These are phyloP conservation scores for Teleopsis dalmanni DNA, from an alignment of 1,140 invertebrate species.

Conservation along the genomic window DNA sequence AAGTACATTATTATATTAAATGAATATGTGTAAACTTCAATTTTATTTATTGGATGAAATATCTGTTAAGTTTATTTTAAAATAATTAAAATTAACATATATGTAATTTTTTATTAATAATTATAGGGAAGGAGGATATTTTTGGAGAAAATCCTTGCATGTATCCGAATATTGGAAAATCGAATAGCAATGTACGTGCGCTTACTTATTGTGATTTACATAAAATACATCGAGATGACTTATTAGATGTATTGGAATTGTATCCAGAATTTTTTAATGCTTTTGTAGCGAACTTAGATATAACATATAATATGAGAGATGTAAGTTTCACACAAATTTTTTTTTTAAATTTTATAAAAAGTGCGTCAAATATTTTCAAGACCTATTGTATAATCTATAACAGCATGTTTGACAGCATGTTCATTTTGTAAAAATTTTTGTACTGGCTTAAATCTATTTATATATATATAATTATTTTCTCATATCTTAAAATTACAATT, in stretches of 20 bases:
- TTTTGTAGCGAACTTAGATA: slow-evolving; percentile 89
- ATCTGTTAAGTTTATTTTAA: neutral
- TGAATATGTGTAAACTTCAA: neutral
- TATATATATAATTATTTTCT: neutral
- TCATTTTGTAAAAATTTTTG: neutral
- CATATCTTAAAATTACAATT: neutral
- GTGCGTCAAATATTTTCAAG: neutral
- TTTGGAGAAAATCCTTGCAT: slow-evolving; percentile 97
- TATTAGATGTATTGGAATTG: slow-evolving; percentile 93
- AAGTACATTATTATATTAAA: neutral
- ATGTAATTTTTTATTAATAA: neutral
- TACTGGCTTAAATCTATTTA: neutral
- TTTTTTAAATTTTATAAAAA: neutral
- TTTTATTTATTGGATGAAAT: neutral
- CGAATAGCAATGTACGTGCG: slow-evolving; percentile 95
- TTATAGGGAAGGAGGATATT: slow-evolving; percentile 89
- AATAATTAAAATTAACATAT: neutral
- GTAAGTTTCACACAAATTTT: slow-evolving; percentile 54
- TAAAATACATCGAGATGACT: slow-evolving; percentile 91
- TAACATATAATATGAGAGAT: slow-evolving; percentile 94
- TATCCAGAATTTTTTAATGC: slow-evolving; percentile 94
- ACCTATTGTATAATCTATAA: neutral
- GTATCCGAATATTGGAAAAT: slow-evolving; percentile 88
- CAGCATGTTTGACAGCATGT: neutral
- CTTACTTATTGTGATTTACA: slow-evolving; percentile 98